A percentile compares a stretch with the other conserved stretches of the same genome.
Evolutionary conservation across 2,797 vertebrate genomes (phyloP).

Genomic region (Pteronotus mesoamericanus): DNA sequence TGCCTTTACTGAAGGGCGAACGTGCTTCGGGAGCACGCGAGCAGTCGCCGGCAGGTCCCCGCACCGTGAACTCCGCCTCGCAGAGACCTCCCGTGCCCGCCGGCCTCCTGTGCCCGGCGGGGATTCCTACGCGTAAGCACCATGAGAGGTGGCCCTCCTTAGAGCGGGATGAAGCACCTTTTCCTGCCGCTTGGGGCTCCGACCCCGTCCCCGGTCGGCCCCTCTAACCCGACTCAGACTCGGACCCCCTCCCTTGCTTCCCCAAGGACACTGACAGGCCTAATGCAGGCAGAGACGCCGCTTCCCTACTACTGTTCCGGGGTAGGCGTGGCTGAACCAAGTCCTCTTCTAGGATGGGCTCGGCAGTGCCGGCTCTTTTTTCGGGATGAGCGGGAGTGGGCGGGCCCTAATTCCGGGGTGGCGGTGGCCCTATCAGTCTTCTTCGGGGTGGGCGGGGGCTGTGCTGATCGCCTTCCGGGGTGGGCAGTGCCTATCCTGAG

Average conservation of each 20-base stretch:
- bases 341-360: background rate
- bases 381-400: background rate
- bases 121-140: background rate
- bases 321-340: no score
- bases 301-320: background rate
- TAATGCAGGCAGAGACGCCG: background rate
- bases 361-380: background rate
- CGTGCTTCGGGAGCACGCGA: background rate
- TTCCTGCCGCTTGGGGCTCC: fast-evolving
- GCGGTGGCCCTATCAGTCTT: background rate
- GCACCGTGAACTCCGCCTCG: background rate
- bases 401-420: background rate
- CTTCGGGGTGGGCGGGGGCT: background rate
- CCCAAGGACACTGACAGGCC: fast-evolving
- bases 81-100: background rate
- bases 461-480: fast-evolving
- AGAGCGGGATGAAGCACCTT: background rate
- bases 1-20: background rate
- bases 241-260: background rate
- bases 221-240: fast-evolving
- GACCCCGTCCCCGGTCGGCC: background rate
- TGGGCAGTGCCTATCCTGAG: background rate
- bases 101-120: no score
- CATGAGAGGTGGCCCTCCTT: background rate
- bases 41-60: background rate